These are phyloP conservation scores for Chalcis sispes DNA, from an alignment of 2,888 invertebrate genomes.

Conservation along the genomic window DNA sequence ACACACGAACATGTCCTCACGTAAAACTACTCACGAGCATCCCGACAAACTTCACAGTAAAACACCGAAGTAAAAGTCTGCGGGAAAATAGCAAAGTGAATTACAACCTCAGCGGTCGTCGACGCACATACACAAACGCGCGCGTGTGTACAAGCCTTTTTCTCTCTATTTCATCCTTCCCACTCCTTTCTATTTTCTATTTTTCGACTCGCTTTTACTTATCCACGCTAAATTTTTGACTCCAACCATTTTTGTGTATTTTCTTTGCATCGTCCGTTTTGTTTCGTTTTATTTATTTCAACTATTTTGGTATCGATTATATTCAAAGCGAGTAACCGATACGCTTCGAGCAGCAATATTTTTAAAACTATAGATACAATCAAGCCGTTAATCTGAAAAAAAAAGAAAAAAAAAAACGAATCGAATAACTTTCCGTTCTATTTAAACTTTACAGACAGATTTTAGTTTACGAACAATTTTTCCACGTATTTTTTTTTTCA, in stretches of 20 bases:
- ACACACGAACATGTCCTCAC: neutral
- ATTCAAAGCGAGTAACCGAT: no score
- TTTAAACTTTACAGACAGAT: no score
- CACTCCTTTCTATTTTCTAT: constrained; percentile 3
- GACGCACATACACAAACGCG: neutral
- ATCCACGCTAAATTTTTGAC: no score
- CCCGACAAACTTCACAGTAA: neutral
- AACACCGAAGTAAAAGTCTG: constrained; percentile 30
- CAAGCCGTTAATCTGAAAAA: no score
- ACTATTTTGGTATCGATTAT: no score
- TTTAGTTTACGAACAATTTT: no score
- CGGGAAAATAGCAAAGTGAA: constrained; percentile 36
- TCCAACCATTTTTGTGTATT: neutral
- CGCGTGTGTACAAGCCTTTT: constrained; percentile 15
- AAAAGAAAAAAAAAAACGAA: no score
- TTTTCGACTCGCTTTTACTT: neutral
- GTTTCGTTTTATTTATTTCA: no score
- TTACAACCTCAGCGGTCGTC: constrained; percentile 2
- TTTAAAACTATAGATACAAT: neutral
- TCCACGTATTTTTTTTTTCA: no score
- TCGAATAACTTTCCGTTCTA: no score
- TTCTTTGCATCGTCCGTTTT: no score
- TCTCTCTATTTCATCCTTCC: constrained; percentile 1
- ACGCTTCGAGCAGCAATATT: no score
- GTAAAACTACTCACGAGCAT: neutral